Evolutionary conservation across 2,888 invertebrate species (phyloP), one percentile per base, ranked within the genome.

Genomic region (Hydropsyche betteni): DNA sequence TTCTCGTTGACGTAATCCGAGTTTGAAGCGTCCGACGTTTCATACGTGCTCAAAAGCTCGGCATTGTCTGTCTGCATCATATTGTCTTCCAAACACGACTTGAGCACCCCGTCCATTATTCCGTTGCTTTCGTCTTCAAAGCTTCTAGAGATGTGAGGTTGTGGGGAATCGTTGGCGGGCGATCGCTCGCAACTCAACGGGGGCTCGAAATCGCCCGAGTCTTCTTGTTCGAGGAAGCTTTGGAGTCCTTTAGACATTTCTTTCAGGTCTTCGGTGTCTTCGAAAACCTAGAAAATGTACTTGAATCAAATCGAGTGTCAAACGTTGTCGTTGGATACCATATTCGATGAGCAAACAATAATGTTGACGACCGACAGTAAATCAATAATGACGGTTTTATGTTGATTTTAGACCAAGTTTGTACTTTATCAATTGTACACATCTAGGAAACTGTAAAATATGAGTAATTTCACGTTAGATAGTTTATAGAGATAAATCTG

Each of bases 81-180:
- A 38, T 76, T 78, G 12, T 78, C 78, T 55, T 75, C 53, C 10
- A 78, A 77, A 68, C 78, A 79, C 3, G 77, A 75, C 36, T 79
- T 78, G 10, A 79, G 38, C 68, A 78, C 75, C n/a, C 76, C 77
- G 51, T 79, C 79, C 78, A 79, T 78, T 50, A 78, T 78, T 10
- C 77, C 79, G 50, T 79, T 79, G 68, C 78, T 78, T 33, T 78
- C 79, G 7, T 79, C 79, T 14, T 74, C 77, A 12, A 76, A 74
- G 10, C 64, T 69, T 34, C 75, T 33, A 34, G 76, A 72, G 14
- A 76, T 73, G 55, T 77, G 75, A 33, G 75, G 76, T 34, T 61
- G 69, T 0, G 77, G 75, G 7, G 79, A 76, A 24, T 74, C 76
- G 52, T 71, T 74, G 12, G 61, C 68, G 14, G 72, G 75, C n/a